A percentile compares a stretch with the other conserved stretches of the same genome.
These are phyloP conservation scores for Melinaea menophilus DNA, from an alignment of 2,888 invertebrate genomes.

Conservation along the genomic window DNA sequence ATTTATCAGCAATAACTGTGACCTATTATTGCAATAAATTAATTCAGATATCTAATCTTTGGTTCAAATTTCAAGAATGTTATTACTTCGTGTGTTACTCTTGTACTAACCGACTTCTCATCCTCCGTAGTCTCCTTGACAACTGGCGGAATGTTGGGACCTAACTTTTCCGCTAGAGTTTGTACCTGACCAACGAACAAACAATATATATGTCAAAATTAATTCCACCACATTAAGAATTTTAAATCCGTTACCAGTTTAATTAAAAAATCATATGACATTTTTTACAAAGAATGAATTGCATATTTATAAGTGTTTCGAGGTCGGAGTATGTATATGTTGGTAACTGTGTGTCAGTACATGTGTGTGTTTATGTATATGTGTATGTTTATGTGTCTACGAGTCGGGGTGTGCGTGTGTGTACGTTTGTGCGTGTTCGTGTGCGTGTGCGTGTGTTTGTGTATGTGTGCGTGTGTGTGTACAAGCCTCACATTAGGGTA, in stretches of 20 bases:
- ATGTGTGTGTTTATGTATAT: too few species aligned
- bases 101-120: conserved; percentile 28
- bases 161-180: conserved; percentile 50
- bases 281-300: too few species aligned
- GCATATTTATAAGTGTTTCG: too few species aligned
- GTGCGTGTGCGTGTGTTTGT: neutral
- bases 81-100: conserved; percentile 1
- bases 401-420: too few species aligned
- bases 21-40: conserved; percentile 15
- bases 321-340: too few species aligned
- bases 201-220: conserved; percentile 1
- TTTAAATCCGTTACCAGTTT: neutral
- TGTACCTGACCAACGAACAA: conserved; percentile 40
- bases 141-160: conserved; percentile 56
- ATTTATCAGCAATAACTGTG: conserved; percentile 19
- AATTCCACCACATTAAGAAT: neutral
- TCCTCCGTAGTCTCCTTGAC: conserved; percentile 18
- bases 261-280: neutral
- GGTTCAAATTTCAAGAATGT: neutral
- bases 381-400: too few species aligned
- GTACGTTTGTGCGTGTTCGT: neutral
- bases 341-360: too few species aligned
- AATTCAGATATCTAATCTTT: neutral
- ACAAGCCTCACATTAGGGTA: conserved; percentile 51
- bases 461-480: neutral